These are phyloP conservation scores for Telmatherina bonti DNA, from an alignment of 2,797 vertebrate species.

Conservation along the genomic window DNA sequence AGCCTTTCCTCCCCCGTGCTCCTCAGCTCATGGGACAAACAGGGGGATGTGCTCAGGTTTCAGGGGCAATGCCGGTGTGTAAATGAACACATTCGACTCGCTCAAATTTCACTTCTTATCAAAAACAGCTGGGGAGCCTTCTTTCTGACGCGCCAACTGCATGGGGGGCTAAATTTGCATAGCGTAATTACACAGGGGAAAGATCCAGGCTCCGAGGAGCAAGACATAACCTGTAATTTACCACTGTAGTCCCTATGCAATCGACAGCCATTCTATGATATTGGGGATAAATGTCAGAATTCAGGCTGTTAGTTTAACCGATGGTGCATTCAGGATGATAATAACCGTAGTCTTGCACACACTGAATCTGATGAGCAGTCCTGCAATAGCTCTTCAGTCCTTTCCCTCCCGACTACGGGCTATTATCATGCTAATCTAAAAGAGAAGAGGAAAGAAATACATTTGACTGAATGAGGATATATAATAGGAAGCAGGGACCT, in stretches of 20 bases:
- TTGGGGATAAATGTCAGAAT: conserved; percentile 80
- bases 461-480: conserved; percentile 67
- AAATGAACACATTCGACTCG: conserved; percentile 48
- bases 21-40: not conserved
- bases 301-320: conserved; percentile 81
- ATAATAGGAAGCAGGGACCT: conserved; percentile 62
- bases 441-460: conserved; percentile 49
- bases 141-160: conserved; percentile 54
- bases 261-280: conserved; percentile 75
- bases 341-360: conserved; percentile 71
- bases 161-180: conserved; percentile 71
- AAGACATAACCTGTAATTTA: conserved; percentile 78
- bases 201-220: conserved; percentile 71
- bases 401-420: conserved; percentile 45
- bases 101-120: conserved; percentile 46
- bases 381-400: conserved; percentile 48
- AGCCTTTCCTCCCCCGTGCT: conserved; percentile 2
- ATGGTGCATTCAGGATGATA: conserved; percentile 78
- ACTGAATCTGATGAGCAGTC: conserved; percentile 75
- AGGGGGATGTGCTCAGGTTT: conserved; percentile 23
- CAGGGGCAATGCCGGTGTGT: not conserved
- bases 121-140: conserved; percentile 37
- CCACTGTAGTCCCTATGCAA: conserved; percentile 72
- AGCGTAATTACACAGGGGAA: conserved; percentile 79
- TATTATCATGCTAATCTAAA: conserved; percentile 83